A percentile compares a stretch with the other conserved stretches of the same genome.
Conservation (phyloP, 2,888 invertebrate genomes). For the Cryptus armator region DNA sequence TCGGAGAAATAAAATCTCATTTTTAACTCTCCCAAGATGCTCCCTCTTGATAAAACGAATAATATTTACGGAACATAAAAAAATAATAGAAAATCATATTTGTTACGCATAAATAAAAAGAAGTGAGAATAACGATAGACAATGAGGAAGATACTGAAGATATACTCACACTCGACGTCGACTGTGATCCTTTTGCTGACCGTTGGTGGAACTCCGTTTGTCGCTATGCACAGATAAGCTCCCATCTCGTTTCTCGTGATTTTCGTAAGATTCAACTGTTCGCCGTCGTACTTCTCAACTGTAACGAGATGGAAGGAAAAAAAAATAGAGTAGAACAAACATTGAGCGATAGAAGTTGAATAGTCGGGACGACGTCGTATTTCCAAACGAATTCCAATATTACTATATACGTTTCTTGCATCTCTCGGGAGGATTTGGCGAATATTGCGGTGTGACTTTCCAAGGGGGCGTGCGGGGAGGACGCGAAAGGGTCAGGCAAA, state of each 20-base stretch:
- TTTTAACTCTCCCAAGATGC: not conserved
- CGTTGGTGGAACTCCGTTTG: conserved; percentile 95
- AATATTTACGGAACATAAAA: not conserved
- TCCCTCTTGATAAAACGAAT: not conserved
- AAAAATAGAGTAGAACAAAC: conserved; percentile 3
- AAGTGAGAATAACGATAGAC: not conserved
- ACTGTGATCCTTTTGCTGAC: conserved; percentile 96
- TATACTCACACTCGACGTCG: conserved; percentile 94
- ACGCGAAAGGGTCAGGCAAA: conserved; percentile 15
- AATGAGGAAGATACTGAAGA: not conserved
- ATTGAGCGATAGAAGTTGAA: not conserved
- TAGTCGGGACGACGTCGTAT: not conserved
- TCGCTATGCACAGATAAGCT: conserved; percentile 93
- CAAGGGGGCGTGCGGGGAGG: not conserved
- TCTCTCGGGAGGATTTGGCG: conserved; percentile 7
- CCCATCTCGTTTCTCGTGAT: conserved; percentile 96
- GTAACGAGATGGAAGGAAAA: conserved; percentile 82
- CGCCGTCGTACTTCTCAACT: conserved; percentile 94
- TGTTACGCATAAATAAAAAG: not conserved
- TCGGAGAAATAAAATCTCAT: conserved; percentile 43
- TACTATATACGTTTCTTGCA: not conserved
- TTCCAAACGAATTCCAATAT: conserved; percentile 25
- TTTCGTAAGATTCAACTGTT: conserved; percentile 93
- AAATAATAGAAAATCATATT: not conserved
- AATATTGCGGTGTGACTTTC: conserved; percentile 32